Conservation (phyloP, 2,888 invertebrate species). For the Germaria angustata region DNA sequence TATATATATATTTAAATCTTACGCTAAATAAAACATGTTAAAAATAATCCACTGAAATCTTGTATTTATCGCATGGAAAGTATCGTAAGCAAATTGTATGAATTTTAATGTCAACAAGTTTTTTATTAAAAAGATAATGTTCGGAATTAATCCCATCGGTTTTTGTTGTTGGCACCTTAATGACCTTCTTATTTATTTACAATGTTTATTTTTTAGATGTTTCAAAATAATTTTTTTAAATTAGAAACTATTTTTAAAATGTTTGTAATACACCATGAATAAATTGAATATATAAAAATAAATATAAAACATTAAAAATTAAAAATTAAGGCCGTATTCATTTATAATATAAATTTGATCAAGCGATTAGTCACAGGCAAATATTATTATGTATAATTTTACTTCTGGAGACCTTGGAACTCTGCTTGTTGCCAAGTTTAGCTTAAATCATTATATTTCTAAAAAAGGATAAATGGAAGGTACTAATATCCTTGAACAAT, state of each 20-base stretch:
- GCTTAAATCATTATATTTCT: too few relatives aligned
- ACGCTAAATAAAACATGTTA: too few relatives aligned
- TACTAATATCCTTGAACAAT: too few relatives aligned
- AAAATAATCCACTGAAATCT: too few relatives aligned
- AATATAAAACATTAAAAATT: neutral
- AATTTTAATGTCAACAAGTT: neutral
- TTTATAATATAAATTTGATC: neutral
- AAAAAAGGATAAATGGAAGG: too few relatives aligned
- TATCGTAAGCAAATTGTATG: neutral
- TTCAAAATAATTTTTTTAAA: conserved; percentile 23
- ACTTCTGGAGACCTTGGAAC: too few relatives aligned
- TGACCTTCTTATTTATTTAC: neutral
- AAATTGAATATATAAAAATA: neutral
- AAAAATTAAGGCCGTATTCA: neutral
- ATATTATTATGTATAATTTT: too few relatives aligned
- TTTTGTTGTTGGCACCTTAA: neutral
- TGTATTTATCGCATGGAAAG: neutral
- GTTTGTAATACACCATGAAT: neutral
- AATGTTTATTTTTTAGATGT: neutral
- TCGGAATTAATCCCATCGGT: neutral
- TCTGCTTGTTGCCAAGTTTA: too few relatives aligned
- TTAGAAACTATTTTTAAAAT: neutral
- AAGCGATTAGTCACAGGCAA: too few relatives aligned
- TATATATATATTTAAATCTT: too few relatives aligned
- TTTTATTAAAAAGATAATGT: neutral